Conservation (phyloP, 2,888 invertebrate genomes). For the Cepaea hortensis region DNA sequence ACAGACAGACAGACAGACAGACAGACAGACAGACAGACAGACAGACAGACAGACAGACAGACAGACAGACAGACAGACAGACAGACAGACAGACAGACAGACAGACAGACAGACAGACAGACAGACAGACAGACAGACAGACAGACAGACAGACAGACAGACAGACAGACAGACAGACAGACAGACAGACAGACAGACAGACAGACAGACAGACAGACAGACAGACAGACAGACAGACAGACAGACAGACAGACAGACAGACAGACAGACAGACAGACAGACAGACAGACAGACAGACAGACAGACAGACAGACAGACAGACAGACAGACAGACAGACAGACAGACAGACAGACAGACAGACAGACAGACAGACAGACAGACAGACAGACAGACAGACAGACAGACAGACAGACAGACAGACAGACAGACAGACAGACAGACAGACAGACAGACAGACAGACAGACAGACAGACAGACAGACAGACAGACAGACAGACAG, state of each 20-base stretch:
- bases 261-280: conserved; percentile 17
- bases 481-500: conserved; percentile 7
- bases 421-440: conserved; percentile 7
- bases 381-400: conserved; percentile 7
- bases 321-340: conserved; percentile 37
- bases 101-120: conserved; percentile 7
- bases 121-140: conserved; percentile 8
- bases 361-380: conserved; percentile 1
- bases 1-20: not conserved
- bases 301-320: conserved; percentile 16
- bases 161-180: conserved; percentile 30
- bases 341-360: conserved; percentile 29
- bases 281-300: conserved; percentile 10
- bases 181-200: conserved; percentile 26
- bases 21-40: conserved; percentile 7
- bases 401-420: conserved; percentile 7
- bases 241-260: conserved; percentile 10
- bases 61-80: conserved; percentile 7
- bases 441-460: conserved; percentile 7
- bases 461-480: conserved; percentile 7
- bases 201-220: not conserved
- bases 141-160: conserved; percentile 34
- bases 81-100: conserved; percentile 7
- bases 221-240: not conserved
- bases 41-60: conserved; percentile 7